Evolutionary conservation across 2,888 invertebrate genomes (phyloP), one percentile per base, ranked within the genome.

Genomic region (Lepeophtheirus nordmannii): DNA sequence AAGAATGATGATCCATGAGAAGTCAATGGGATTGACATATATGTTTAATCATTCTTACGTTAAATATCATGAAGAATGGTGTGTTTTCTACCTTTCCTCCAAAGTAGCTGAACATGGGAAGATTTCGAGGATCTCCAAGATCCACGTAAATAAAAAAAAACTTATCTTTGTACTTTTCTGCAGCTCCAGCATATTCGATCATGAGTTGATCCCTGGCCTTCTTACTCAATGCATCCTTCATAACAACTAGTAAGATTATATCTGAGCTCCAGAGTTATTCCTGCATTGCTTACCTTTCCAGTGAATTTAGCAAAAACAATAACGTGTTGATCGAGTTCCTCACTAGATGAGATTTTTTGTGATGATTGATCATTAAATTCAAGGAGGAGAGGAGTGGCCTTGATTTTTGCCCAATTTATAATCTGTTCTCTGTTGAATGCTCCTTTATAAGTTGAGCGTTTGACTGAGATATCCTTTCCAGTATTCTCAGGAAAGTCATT

Each of bases 331-430:
- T 87, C 89, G 79, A 97, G 96, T 78, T 98, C 88, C 68, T 92
- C 89, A 71, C 97, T 97, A 66, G 93, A 92, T 76, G 99, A 99
- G 78, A 99, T 93, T 78, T 94, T 94, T 75, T 90, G 88, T 12
- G 98, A 97, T 39, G 92, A 93, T 77, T 96, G 91, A 73, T 94
- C 93, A 71, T 90, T 93, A 80, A 97, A 97, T 77, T 96, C 96
- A 67, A 93, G 87, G 70, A 96, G 84, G 69, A 89, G 78, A 22
- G 96, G 96, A 75, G 97, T 80, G 65, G 89, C 84, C 75, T 92
- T 85, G 56, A 84, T 80, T 69, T 82, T 80, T 71, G 93, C 83
- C 81, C 94, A 96, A 72, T 85, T 84, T 77, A 85, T 85, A 72
- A 46, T 46, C 2, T 46, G 2, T 2, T 46, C 8, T 17, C 53